phyloP scores from a whole-genome alignment of 2,888 invertebrate species.

The Cabera pusaria region DNA sequence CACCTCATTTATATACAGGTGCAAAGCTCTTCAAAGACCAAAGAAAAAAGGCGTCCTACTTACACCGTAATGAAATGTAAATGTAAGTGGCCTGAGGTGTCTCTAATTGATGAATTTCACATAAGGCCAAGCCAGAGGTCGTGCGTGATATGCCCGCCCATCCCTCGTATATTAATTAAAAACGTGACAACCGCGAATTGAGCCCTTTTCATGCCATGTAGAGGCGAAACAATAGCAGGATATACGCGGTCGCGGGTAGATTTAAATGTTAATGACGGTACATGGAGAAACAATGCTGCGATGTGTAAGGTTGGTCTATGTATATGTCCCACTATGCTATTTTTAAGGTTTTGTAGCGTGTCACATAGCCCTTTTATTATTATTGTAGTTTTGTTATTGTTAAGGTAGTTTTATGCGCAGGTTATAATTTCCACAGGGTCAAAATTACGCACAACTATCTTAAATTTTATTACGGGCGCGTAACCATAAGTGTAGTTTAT shows the following conservation, averaged over 20 bases:
- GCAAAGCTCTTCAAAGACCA: too few species aligned
- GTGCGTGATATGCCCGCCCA: conserved; percentile 47
- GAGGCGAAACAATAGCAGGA: conserved; percentile 44
- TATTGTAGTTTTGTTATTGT: too few species aligned
- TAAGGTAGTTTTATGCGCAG: too few species aligned
- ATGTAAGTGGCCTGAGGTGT: conserved; percentile 39
- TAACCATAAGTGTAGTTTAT: too few species aligned
- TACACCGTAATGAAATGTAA: conserved; percentile 33
- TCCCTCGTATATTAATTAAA: conserved; percentile 77
- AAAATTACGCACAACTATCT: too few species aligned
- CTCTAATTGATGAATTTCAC: conserved; percentile 67
- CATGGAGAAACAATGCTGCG: conserved; percentile 19
- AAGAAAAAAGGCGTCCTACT: too few species aligned
- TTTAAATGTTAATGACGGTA: conserved; percentile 46
- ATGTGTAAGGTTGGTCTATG: conserved; percentile 13
- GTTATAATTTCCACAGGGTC: too few species aligned
- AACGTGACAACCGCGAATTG: conserved; percentile 72
- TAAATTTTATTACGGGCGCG: too few species aligned
- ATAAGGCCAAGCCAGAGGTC: conserved; percentile 49
- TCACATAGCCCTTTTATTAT: too few species aligned
- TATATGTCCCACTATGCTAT: conserved; percentile 5
- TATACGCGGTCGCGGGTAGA: conserved; percentile 35
- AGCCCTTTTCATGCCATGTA: conserved; percentile 62
- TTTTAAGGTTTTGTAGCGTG: conserved; percentile 10
- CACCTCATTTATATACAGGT: too few species aligned